These are phyloP conservation scores for Endotricha flammealis DNA, from an alignment of 2,888 invertebrate genomes.

Conservation along the genomic window DNA sequence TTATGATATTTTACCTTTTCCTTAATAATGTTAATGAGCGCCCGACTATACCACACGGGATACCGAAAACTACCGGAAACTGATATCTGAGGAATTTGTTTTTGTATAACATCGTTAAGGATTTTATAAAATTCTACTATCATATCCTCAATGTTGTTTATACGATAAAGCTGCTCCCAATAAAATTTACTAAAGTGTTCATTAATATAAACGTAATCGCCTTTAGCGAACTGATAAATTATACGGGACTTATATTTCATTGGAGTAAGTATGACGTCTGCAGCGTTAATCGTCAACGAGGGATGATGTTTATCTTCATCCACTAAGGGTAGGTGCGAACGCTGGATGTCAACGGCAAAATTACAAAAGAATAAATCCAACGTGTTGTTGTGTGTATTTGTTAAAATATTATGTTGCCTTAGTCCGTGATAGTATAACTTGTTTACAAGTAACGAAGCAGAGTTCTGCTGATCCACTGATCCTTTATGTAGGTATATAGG, in stretches of 20 bases:
- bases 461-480: slow-evolving; percentile 4
- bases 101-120: not conserved
- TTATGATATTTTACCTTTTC: not conserved
- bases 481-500: slow-evolving; percentile 10
- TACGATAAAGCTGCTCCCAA: not conserved
- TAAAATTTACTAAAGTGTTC: not conserved
- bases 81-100: not conserved
- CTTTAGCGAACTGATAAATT: slow-evolving; percentile 2
- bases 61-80: not conserved
- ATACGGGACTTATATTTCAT: not conserved
- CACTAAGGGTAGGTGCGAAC: not conserved
- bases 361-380: slow-evolving; percentile 10
- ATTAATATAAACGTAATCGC: too few species aligned
- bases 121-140: not conserved
- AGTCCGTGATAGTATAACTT: not conserved
- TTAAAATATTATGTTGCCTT: slow-evolving; percentile 5
- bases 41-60: not conserved
- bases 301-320: slow-evolving; percentile 10
- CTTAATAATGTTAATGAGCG: not conserved
- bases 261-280: slow-evolving; percentile 1
- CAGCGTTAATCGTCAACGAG: slow-evolving; percentile 2
- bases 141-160: not conserved
- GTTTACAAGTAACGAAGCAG: slow-evolving; percentile 2
- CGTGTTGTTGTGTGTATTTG: not conserved
- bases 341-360: not conserved